Conservation (phyloP, 2,797 vertebrate species). For the Gephyroberyx darwinii region DNA sequence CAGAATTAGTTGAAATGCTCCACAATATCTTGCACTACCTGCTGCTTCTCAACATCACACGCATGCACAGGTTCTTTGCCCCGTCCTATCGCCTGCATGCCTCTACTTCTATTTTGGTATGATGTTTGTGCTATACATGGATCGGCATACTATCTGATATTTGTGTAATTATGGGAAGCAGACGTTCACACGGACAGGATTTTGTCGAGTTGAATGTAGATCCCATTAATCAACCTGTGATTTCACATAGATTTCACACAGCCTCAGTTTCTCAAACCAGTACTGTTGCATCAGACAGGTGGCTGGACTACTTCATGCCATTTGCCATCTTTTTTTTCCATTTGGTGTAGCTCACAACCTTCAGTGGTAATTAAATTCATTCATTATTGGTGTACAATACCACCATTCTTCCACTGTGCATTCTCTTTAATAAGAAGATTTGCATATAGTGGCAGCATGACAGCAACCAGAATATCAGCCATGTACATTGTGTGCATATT, state of each 20-base stretch:
- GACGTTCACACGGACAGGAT: slow-evolving; percentile 56
- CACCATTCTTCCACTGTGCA: slow-evolving; percentile 3
- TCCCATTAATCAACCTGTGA: slow-evolving; percentile 38
- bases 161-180: slow-evolving; percentile 45
- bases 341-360: background rate
- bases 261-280: background rate
- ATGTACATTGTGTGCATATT: slow-evolving; percentile 9
- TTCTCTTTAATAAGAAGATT: slow-evolving; percentile 28
- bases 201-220: slow-evolving; percentile 48
- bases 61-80: slow-evolving; percentile 32
- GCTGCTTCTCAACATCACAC: slow-evolving; percentile 61
- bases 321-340: background rate
- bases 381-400: slow-evolving; percentile 2
- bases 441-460: slow-evolving; percentile 18
- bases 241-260: slow-evolving; percentile 32
- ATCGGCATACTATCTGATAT: slow-evolving; percentile 38
- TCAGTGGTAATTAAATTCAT: slow-evolving; percentile 6
- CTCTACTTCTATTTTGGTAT: slow-evolving; percentile 61
- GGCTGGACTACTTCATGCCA: background rate
- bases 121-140: slow-evolving; percentile 50
- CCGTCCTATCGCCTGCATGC: slow-evolving; percentile 28
- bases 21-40: slow-evolving; percentile 18
- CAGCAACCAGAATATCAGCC: slow-evolving; percentile 1
- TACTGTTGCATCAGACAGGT: background rate
- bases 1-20: slow-evolving; percentile 29